phyloP scores from a whole-genome alignment of 2,888 invertebrate genomes.

The Habrosyne pyritoides region DNA sequence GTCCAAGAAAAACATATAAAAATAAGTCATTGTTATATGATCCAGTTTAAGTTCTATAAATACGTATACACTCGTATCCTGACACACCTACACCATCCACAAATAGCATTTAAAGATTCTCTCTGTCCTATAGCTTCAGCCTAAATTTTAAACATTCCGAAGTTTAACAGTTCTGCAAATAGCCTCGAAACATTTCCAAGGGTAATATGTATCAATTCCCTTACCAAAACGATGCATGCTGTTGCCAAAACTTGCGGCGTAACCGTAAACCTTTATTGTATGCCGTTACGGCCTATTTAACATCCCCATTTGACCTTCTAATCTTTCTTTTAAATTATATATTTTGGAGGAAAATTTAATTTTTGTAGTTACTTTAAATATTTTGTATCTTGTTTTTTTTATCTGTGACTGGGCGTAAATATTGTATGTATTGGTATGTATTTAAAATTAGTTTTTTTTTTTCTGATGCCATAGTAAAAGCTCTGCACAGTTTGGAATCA shows the following conservation, averaged over 20 bases:
- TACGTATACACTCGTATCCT: neutral
- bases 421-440: too few species aligned
- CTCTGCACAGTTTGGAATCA: too few species aligned
- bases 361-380: too few species aligned
- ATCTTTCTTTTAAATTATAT: constrained; percentile 18
- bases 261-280: constrained; percentile 53
- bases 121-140: neutral
- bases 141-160: constrained; percentile 3
- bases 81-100: neutral
- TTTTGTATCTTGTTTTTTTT: too few species aligned
- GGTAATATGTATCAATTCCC: constrained; percentile 31
- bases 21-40: too few species aligned
- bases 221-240: constrained; percentile 14
- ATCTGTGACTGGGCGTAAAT: too few species aligned
- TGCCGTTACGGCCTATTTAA: constrained; percentile 51
- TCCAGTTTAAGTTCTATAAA: too few species aligned
- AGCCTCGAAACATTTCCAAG: neutral
- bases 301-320: constrained; percentile 22
- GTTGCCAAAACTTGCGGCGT: constrained; percentile 38
- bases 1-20: too few species aligned
- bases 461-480: too few species aligned
- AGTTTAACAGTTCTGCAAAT: constrained; percentile 3
- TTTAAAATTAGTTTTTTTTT: too few species aligned
- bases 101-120: neutral
- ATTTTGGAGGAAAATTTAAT: neutral